Evolutionary conservation across 2,888 invertebrate genomes (phyloP).

Genomic region (Tortrix viridana): DNA sequence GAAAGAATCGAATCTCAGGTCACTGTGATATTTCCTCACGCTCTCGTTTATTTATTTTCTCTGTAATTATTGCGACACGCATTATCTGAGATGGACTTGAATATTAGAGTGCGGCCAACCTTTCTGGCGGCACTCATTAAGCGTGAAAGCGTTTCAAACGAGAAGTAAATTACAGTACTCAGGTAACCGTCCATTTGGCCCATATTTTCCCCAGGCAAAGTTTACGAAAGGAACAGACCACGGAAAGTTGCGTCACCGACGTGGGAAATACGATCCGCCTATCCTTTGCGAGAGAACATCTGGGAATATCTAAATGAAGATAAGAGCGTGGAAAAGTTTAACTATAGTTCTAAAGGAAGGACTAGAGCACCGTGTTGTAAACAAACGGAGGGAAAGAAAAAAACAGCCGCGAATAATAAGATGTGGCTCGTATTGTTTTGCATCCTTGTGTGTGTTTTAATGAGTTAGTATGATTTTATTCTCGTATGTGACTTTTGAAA

Average conservation of each 20-base stretch:
- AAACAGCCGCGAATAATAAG: constrained; percentile 48
- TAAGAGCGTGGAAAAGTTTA: constrained; percentile 52
- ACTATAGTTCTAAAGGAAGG: constrained; percentile 44
- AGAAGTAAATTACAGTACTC: constrained; percentile 61
- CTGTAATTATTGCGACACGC: constrained; percentile 36
- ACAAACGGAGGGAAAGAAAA: constrained; percentile 50
- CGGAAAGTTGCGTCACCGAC: constrained; percentile 52
- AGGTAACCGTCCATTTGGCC: constrained; percentile 52
- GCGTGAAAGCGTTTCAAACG: constrained; percentile 54
- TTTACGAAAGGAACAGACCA: constrained; percentile 59
- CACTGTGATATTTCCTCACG: constrained; percentile 30
- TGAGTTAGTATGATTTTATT: constrained; percentile 51
- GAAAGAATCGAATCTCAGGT: constrained; percentile 20
- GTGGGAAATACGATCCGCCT: constrained; percentile 66
- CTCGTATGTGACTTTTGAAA: background rate
- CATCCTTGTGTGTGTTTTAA: constrained; percentile 48
- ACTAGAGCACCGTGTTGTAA: constrained; percentile 55
- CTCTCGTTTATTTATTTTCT: constrained; percentile 25
- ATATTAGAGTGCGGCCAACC: constrained; percentile 33
- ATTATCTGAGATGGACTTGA: constrained; percentile 37
- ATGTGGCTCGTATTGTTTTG: constrained; percentile 53
- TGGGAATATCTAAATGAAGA: constrained; percentile 68
- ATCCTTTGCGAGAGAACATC: constrained; percentile 66
- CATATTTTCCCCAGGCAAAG: constrained; percentile 60
- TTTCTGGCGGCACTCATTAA: constrained; percentile 51